Evolutionary conservation across 2,113 vertebrate genomes (phyloP), one percentile per base, ranked within the genome.

Genomic region (Acrocephalus kingi): DNA sequence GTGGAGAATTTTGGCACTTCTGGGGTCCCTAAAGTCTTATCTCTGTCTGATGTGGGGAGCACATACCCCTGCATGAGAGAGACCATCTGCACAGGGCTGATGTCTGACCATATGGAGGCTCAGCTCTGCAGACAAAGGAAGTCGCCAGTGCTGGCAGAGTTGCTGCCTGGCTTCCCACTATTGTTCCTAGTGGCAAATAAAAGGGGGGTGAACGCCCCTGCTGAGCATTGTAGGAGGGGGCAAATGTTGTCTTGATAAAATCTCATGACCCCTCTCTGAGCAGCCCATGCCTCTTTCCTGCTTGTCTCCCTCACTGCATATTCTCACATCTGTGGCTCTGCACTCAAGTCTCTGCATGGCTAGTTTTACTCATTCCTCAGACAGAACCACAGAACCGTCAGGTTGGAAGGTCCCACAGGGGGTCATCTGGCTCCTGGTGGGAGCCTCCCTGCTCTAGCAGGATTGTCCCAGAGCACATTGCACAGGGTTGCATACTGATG

Each of bases 151-250:
- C 95, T 95, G 94, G 88, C 94, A 96, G 67, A 91, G 33, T 35
- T 90, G 79, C 88, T 93, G 75, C 48, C 63, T 83, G 63, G 88
- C 72, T 97, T 96, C 95, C 95, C 94, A 93, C 88, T 93, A 93
- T 97, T 97, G 90, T 97, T 96, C 88, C 85, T 79, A 66, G 59
- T 94, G 92, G 90, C 92, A 95, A 95, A 80, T 95, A 77, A 69
- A 92, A 88, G 68, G 30, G 30, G 95, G 85, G 94, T 95, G 72
- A 94, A 94, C 72, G 63, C 83, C 92, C 85, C 96, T 86, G 90
- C 79, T 62, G 88, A 86, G 79, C 82, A 54, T 24, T 93, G 82
- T 83, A 90, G 67, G 24, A 88, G 51, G 43, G 82, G 72, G 31
- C 80, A 86, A 92, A 63, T 54, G 67, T 90, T 94, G 83, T 85